Evolutionary conservation across 2,113 vertebrate species (phyloP).

Genomic region (Mustelus asterias): DNA sequence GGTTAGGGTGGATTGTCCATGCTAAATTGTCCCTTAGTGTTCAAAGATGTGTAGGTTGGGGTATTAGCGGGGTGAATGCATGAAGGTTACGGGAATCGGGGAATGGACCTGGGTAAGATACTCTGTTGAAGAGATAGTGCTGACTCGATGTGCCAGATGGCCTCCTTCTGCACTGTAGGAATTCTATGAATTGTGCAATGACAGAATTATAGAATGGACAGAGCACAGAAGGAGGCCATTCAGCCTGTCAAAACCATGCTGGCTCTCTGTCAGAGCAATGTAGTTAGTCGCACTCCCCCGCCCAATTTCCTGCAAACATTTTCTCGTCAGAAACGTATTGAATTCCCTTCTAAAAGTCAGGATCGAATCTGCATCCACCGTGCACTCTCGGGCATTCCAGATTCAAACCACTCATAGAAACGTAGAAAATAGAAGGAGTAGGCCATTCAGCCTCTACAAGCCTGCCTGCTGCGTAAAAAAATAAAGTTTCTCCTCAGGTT

Average conservation of each 20-base stretch:
- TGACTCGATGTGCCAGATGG: too few relatives aligned
- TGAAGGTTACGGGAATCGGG: too few relatives aligned
- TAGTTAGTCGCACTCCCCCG: not conserved
- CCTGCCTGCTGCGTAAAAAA: not conserved
- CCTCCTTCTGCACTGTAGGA: too few relatives aligned
- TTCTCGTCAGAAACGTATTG: not conserved
- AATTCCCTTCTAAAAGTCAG: not conserved
- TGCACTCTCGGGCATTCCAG: too few relatives aligned
- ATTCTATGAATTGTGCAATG: not conserved
- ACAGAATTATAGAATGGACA: not conserved
- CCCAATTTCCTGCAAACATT: not conserved
- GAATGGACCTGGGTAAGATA: too few relatives aligned
- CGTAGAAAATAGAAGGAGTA: too few relatives aligned
- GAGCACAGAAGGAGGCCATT: not conserved
- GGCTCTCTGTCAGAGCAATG: not conserved
- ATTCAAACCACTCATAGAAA: not conserved
- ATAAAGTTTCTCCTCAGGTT: not conserved
- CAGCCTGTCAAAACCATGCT: not conserved
- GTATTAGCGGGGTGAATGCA: too few relatives aligned
- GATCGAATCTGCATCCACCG: not conserved
- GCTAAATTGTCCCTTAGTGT: too few relatives aligned
- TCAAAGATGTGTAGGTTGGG: too few relatives aligned
- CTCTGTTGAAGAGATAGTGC: too few relatives aligned
- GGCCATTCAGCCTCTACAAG: too few relatives aligned
- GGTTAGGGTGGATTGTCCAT: too few relatives aligned